Evolutionary conservation across 2,888 invertebrate genomes (phyloP).

Genomic region (Ichneumoninae sp.): DNA sequence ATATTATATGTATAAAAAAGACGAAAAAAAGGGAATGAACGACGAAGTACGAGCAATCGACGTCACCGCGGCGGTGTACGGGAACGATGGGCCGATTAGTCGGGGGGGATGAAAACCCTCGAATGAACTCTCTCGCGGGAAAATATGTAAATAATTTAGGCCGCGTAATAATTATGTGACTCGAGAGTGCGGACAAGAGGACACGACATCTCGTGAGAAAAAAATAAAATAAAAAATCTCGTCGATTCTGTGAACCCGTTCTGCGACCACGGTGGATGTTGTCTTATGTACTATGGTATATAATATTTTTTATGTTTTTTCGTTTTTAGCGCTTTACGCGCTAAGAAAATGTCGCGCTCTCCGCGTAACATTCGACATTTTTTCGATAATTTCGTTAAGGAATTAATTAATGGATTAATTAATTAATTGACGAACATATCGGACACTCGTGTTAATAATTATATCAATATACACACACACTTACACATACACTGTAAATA

Average conservation of each 20-base stretch:
- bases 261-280: constrained; percentile 66
- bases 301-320: constrained; percentile 24
- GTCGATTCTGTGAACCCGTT: constrained; percentile 65
- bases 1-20: constrained; percentile 54
- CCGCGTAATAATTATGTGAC: constrained; percentile 41
- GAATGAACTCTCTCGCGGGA: constrained; percentile 22
- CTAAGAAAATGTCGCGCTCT: constrained; percentile 11
- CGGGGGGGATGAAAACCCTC: constrained; percentile 3
- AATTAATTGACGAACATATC: constrained; percentile 18
- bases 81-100: constrained; percentile 7
- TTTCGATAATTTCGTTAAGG: constrained; percentile 13
- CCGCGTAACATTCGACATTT: constrained; percentile 13
- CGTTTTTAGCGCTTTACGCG: neutral
- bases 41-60: constrained; percentile 29
- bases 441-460: constrained; percentile 38
- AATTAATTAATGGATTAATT: constrained; percentile 40
- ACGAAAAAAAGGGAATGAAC: constrained; percentile 6
- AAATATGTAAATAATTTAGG: constrained; percentile 49
- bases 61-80: neutral
- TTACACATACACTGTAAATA: constrained; percentile 50
- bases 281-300: constrained; percentile 44
- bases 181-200: constrained; percentile 17
- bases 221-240: constrained; percentile 57
- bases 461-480: constrained; percentile 37
- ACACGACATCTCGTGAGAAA: constrained; percentile 32